phyloP scores from a whole-genome alignment of 2,888 invertebrate species.

The Orthosia gothica region DNA sequence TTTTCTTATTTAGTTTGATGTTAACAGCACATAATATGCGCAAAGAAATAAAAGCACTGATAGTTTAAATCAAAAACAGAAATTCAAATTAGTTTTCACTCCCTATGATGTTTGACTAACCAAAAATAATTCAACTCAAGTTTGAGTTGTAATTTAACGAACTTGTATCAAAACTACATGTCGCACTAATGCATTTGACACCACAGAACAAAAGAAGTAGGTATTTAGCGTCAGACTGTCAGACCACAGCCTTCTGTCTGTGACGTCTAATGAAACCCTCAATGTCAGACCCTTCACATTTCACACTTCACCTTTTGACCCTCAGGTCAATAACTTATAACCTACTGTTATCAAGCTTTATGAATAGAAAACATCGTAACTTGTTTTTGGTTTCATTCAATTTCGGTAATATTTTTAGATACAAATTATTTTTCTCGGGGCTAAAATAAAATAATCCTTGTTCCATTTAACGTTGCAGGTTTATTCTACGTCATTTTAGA shows the following conservation, averaged over 20 bases:
- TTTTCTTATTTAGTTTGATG: no score
- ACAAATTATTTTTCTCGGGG: not conserved
- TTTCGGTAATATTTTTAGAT: constrained; percentile 4
- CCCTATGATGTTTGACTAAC: no score
- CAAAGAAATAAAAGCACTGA: no score
- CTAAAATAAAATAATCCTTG: not conserved
- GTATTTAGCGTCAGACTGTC: constrained; percentile 25
- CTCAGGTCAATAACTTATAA: constrained; percentile 42
- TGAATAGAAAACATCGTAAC: constrained; percentile 28
- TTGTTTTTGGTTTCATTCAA: not conserved
- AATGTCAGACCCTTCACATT: constrained; percentile 36
- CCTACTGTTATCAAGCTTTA: constrained; percentile 33
- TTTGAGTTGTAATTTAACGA: not conserved
- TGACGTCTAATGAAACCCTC: constrained; percentile 41
- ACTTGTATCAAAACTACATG: not conserved
- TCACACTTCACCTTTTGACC: constrained; percentile 59
- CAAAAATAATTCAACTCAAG: constrained; percentile 10
- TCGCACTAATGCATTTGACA: not conserved
- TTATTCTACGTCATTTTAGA: not conserved
- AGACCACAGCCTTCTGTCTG: constrained; percentile 36
- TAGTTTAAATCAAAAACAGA: not conserved
- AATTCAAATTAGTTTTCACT: not conserved
- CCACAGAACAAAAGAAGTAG: constrained; percentile 22
- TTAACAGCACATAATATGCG: no score
- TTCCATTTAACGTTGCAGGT: not conserved